Evolutionary conservation across 2,113 vertebrate species (phyloP).

Genomic region (Panthera leo): DNA sequence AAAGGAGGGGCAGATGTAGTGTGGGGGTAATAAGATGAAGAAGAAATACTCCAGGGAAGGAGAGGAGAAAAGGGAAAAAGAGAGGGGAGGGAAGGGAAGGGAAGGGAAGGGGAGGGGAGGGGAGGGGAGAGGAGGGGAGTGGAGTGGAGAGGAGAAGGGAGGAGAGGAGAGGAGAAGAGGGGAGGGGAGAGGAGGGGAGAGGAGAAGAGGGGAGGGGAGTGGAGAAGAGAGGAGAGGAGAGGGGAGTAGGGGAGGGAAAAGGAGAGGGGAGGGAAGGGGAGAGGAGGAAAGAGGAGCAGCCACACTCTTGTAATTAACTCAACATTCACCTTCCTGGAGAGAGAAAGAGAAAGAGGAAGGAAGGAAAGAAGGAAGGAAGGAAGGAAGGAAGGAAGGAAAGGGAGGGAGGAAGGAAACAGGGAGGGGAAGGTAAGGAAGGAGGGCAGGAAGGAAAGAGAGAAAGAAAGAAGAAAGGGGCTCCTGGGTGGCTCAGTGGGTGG

Average conservation of each 20-base stretch:
- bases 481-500: no score
- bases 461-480: not conserved
- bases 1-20: fast-evolving
- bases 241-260: no score
- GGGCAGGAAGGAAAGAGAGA: not conserved
- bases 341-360: not conserved
- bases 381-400: not conserved
- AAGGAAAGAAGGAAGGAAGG: no score
- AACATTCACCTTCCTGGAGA: not conserved
- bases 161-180: no score
- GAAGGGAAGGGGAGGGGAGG: fast-evolving
- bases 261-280: no score
- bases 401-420: no score
- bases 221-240: no score
- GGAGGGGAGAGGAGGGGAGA: no score
- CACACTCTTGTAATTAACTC: not conserved
- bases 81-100: no score
- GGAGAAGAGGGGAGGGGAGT: no score
- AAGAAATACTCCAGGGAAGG: not conserved
- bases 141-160: no score
- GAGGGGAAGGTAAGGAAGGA: not conserved
- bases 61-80: not conserved
- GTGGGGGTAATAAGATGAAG: not conserved
- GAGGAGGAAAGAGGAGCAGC: not conserved
- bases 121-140: no score